Evolutionary conservation across 2,797 vertebrate species (phyloP).

Genomic region (Eurystomus glaucurus): DNA sequence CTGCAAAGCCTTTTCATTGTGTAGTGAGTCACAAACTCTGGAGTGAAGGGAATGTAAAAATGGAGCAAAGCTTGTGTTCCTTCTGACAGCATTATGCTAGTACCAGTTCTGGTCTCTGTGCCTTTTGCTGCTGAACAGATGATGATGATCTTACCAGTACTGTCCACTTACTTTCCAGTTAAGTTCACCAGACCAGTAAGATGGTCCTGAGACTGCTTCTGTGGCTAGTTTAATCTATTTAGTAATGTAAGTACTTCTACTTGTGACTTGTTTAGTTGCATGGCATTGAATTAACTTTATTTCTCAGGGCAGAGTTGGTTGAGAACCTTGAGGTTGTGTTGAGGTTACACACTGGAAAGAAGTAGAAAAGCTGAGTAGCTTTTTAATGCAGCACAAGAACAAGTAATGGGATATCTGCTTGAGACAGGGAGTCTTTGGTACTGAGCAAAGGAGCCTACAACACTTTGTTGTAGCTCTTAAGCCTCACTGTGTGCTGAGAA

Average conservation of each 20-base stretch:
- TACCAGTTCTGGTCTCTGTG: not conserved
- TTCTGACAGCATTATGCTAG: not conserved
- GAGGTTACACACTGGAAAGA: not conserved
- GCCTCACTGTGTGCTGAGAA: not conserved
- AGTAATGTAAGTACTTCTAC: not conserved
- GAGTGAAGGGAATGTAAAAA: conserved; percentile 66
- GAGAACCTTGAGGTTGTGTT: not conserved
- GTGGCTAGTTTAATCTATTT: not conserved
- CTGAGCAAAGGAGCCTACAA: not conserved
- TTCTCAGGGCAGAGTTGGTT: not conserved
- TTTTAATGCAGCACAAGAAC: not conserved
- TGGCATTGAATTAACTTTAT: not conserved
- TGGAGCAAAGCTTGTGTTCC: conserved; percentile 42
- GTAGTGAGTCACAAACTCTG: conserved; percentile 74
- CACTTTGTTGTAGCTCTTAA: not conserved
- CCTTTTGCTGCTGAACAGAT: not conserved
- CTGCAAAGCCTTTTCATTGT: conserved; percentile 76
- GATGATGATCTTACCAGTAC: not conserved
- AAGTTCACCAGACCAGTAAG: not conserved
- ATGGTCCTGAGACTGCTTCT: not conserved
- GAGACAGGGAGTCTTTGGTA: not conserved
- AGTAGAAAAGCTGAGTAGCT: not conserved
- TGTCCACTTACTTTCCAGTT: not conserved
- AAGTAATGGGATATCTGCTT: conserved; percentile 8
- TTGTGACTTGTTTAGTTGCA: not conserved